Base-by-base conservation (phyloP, 2,888 invertebrate species). In the Melanchra persicariae region DNA sequence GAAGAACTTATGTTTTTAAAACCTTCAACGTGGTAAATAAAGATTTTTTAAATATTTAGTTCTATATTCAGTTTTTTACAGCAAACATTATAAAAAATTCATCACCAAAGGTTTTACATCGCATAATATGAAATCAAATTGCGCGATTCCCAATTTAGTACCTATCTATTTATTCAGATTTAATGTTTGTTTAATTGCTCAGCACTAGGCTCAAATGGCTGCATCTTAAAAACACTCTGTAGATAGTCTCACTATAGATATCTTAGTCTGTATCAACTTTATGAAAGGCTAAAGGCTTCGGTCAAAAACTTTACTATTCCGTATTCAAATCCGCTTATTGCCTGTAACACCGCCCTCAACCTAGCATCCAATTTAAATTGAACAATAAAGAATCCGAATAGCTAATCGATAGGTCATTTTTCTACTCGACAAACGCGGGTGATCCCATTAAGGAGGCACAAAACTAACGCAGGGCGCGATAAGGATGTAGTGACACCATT, bases 371-470 rank as follows among this genome's bases (percentile, higher is more conserved):
- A 74, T 85, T 87, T 86, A 85, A 85, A 78, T 70, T 74, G 84
- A 78, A 65, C 86, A 80, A 72, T 79, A 74, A 81, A 81, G 77
- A 70, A 80, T 75, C 72, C 79, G 81, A 76, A 82, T 83, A 70
- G 59, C 78, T 78, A 81, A 75, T 74, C 72, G 76, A 79, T 79
- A 71, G 74, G 79, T 76, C 82, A 82, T 86, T 84, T 82, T 81
- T 84, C 85, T 87, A 88, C 84, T 75, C 79, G 81, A 81, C 79
- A 85, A 85, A 87, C 88, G 83, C 87, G 88, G 87, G 89, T 93
- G 93, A 93, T 93, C 92, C 92, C 93, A 94, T 94, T 94, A 94
- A 88, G 90, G 86, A 91, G 93, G 91, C 91, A 93, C 92, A 85
- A 91, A 89, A 91, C 90, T 91, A 90, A 89, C 86, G 79, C 57